A percentile compares a stretch with the other conserved stretches of the same genome.
phyloP scores from a whole-genome alignment of 2,888 invertebrate genomes.

The Dicyrtomina minuta region DNA sequence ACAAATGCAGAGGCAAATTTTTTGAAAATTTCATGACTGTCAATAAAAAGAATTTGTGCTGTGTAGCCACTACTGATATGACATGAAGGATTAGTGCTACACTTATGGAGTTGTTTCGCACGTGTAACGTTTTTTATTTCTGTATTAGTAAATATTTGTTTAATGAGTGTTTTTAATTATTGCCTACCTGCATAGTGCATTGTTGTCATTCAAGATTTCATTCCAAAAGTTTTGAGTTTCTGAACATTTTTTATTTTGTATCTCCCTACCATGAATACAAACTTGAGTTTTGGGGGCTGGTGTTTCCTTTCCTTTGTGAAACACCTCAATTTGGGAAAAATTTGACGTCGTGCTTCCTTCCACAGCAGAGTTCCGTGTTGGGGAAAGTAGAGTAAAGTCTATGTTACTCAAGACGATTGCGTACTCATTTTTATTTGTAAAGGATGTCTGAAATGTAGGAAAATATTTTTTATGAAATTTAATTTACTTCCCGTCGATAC shows the following conservation, averaged over 20 bases:
- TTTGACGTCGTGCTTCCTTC: slow-evolving; percentile 8
- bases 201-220: slow-evolving; percentile 36
- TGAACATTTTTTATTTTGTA: too few species aligned
- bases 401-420: slow-evolving; percentile 46
- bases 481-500: too few species aligned
- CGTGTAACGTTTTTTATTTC: too few species aligned
- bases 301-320: not conserved
- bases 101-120: too few species aligned
- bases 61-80: too few species aligned
- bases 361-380: slow-evolving; percentile 21
- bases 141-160: too few species aligned
- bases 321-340: slow-evolving; percentile 28
- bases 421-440: slow-evolving; percentile 49
- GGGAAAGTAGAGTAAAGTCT: slow-evolving; percentile 40
- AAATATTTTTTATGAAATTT: too few species aligned
- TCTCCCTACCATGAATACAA: slow-evolving; percentile 13
- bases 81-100: too few species aligned
- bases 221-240: slow-evolving; percentile 16
- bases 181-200: slow-evolving; percentile 39
- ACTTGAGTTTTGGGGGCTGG: not conserved
- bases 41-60: too few species aligned
- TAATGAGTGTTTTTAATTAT: not conserved
- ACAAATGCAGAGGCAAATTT: slow-evolving; percentile 45
- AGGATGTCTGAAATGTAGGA: slow-evolving; percentile 46
- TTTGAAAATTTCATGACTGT: slow-evolving; percentile 50